Base-by-base conservation (phyloP, 1,140 invertebrate genomes). In the Drosophila serrata region DNA sequence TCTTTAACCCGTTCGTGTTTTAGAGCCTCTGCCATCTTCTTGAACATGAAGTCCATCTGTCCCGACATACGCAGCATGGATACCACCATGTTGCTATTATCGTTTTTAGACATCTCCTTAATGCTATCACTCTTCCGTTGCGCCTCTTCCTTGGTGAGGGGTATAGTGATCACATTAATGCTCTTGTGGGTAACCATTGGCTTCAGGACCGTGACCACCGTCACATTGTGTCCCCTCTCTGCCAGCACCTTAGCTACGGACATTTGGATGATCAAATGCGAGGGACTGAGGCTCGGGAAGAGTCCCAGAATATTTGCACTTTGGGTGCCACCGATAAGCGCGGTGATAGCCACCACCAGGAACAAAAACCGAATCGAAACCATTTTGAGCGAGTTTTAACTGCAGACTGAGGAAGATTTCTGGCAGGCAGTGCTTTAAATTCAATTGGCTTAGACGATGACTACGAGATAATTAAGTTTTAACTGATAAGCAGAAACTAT, bases 181-280 rank as follows among this genome's bases (percentile, higher is more conserved):
- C 84, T 73, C 27, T 70, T 46, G 33, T 90, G 82, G 19, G 22
- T 79, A 6, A 90, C 48, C 33, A 64, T 61, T 0, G 86, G 86
- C 13, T 77, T 75, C 3, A 79, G 42, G 8, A 65, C n/a, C 1
- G 76, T 75, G 0, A 92, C 75, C 27, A 92, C 78, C 0, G 91
- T 91, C 7, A 92, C 72, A 42, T 92, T 82, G 55, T 92, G 91
- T 4, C 87, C 90, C 37, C 56, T 35, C 33, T 92, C 90, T 0
- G 86, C 90, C 15, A 92, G 39, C 0, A 76, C 69, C 43, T 80
- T 75, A 0, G 60, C 75, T 29, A 79, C 53, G n/a, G 91, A 79
- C 53, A 90, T 76, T 27, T 91, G 70, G 0, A 91, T 48, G 9
- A 92, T 88, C 15, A 91, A 29, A 64, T 91, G 90, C 0, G 90